These are phyloP conservation scores for Aurelia sp. DNA, from an alignment of 30 jellyfish, hydroid and myxozoan species.

Conservation along the genomic window DNA sequence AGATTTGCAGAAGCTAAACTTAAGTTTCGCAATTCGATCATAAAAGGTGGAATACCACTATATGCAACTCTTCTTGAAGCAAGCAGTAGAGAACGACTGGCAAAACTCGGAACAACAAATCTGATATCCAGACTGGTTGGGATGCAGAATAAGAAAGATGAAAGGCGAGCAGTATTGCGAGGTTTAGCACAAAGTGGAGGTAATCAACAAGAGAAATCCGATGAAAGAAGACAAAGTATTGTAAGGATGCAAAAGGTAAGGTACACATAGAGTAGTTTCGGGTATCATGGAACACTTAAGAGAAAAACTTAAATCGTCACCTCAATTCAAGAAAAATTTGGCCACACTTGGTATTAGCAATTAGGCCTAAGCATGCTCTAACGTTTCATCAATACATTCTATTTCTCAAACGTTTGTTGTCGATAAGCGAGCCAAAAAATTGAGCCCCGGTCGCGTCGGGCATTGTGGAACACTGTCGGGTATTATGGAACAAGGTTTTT, in stretches of 20 bases:
- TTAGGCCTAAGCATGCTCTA: too few relatives aligned
- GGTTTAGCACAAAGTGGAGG: background rate
- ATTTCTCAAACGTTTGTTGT: too few relatives aligned
- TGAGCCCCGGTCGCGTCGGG: too few relatives aligned
- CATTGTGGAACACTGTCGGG: too few relatives aligned
- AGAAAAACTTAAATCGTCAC: too few relatives aligned
- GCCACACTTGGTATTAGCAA: too few relatives aligned
- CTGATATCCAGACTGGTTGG: conserved; percentile 19
- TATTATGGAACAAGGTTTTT: too few relatives aligned
- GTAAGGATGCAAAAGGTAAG: conserved; percentile 43
- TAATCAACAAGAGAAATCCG: background rate
- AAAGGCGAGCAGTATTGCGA: background rate
- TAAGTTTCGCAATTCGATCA: conserved; percentile 49
- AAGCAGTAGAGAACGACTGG: background rate
- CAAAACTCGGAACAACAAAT: conserved; percentile 11
- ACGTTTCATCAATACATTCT: too few relatives aligned
- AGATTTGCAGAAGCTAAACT: conserved; percentile 69
- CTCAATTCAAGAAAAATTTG: too few relatives aligned
- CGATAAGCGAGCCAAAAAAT: too few relatives aligned
- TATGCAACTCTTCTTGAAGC: conserved; percentile 37
- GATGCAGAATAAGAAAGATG: conserved; percentile 21
- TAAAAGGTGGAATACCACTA: conserved; percentile 86
- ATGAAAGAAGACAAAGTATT: conserved; percentile 10
- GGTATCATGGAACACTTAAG: too few relatives aligned
- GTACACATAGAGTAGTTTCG: too few relatives aligned